Conservation (phyloP, 2,888 invertebrate genomes). For the Ichneumoninae sp. region DNA sequence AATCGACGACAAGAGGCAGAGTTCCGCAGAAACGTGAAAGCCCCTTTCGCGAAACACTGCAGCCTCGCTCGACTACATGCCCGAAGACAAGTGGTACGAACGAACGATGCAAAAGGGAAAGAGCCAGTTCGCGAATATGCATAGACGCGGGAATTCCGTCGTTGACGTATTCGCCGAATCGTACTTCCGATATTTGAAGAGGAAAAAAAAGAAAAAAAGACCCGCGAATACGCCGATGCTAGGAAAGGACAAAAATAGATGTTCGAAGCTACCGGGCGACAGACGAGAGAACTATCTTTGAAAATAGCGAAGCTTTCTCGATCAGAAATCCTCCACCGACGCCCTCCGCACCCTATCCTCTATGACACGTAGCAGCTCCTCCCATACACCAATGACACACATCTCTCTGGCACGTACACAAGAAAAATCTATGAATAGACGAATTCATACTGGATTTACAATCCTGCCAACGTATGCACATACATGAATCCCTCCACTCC, state of each 20-base stretch:
- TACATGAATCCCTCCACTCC: background rate
- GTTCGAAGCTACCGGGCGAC: background rate
- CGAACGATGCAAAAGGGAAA: conserved; percentile 26
- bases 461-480: conserved; percentile 27
- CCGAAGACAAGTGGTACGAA: conserved; percentile 40
- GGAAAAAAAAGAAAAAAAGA: conserved; percentile 17
- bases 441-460: conserved; percentile 41
- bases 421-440: conserved; percentile 43
- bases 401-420: conserved; percentile 31
- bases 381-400: background rate
- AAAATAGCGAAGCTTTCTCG: conserved; percentile 14
- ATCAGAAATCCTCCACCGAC: background rate
- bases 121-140: conserved; percentile 31
- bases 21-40: conserved; percentile 13
- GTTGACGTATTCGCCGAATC: conserved; percentile 54
- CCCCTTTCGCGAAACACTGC: background rate
- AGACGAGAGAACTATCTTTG: conserved; percentile 19
- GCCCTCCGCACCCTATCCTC: background rate
- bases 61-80: background rate
- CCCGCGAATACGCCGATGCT: conserved; percentile 21
- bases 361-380: background rate
- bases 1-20: conserved; percentile 48
- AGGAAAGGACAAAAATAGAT: conserved; percentile 14
- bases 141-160: conserved; percentile 32
- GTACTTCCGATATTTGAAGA: conserved; percentile 54